phyloP scores from a whole-genome alignment of 2,888 invertebrate species.

The Acheta domesticus region DNA sequence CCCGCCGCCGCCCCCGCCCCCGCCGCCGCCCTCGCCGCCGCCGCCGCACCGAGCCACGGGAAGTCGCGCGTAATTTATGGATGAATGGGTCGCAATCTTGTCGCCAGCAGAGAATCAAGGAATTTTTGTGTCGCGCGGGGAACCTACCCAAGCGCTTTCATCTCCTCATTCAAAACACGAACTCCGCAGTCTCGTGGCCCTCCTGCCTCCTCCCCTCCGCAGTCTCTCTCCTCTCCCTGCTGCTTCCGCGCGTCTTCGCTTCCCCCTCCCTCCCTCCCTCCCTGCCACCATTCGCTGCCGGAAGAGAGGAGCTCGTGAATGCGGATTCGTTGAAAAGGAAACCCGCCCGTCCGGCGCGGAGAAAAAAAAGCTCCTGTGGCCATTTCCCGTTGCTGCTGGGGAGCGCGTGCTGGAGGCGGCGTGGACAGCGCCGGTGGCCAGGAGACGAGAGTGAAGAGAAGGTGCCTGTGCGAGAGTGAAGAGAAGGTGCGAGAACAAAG shows the following conservation, averaged over 20 bases:
- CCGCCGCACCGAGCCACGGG: neutral
- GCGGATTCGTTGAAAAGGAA: neutral
- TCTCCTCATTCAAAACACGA: slow-evolving; percentile 1
- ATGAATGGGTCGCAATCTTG: slow-evolving; percentile 8
- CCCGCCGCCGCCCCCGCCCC: no score
- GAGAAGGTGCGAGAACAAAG: no score
- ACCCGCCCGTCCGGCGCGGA: no score
- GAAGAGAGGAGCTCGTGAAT: neutral
- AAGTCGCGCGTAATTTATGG: slow-evolving; percentile 7
- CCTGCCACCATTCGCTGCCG: neutral
- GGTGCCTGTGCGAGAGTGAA: no score
- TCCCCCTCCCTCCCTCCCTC: neutral
- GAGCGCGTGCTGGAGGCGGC: no score
- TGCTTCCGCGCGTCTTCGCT: neutral
- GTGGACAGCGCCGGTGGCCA: no score
- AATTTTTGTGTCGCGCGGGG: neutral
- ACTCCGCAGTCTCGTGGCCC: neutral
- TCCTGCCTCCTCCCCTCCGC: neutral
- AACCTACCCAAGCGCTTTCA: neutral
- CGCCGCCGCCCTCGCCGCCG: no score
- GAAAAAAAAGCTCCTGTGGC: no score
- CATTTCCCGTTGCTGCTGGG: no score
- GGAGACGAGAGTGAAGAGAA: no score
- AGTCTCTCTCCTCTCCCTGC: neutral
- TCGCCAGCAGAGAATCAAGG: neutral